Percentiles rank a stretch among this genome's conserved stretches.
Conservation (phyloP, 2,797 vertebrate genomes). For the Poeciliopsis presidionis region DNA sequence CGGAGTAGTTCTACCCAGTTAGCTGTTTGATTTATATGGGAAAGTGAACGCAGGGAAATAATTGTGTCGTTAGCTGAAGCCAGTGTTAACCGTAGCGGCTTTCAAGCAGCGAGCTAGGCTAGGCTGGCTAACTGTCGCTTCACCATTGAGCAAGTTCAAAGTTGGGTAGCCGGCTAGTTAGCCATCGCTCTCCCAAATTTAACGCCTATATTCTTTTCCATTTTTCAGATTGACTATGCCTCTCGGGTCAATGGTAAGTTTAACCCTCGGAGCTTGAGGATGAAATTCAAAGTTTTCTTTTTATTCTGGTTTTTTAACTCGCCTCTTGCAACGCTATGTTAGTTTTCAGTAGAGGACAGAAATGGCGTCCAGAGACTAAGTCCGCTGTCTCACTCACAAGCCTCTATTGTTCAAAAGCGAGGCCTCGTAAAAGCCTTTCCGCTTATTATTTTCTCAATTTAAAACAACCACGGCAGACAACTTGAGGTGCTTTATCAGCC, state of each 20-base stretch:
- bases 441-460: constrained; percentile 24
- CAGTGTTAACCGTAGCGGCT: constrained; percentile 38
- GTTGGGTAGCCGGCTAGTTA: constrained; percentile 79
- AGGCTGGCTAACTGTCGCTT: constrained; percentile 37
- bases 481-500: constrained; percentile 79
- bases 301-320: constrained; percentile 30
- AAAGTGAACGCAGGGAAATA: not conserved
- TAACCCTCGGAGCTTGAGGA: not conserved
- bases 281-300: not conserved
- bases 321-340: constrained; percentile 51
- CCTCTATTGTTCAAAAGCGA: constrained; percentile 98
- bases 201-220: constrained; percentile 58
- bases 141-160: constrained; percentile 79
- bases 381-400: constrained; percentile 95
- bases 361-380: constrained; percentile 99
- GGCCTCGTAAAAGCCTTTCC: constrained; percentile 77
- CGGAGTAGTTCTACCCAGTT: fast-evolving
- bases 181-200: constrained; percentile 49
- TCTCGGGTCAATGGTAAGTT: constrained; percentile 95
- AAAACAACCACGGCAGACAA: constrained; percentile 50
- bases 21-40: not conserved
- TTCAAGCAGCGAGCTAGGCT: constrained; percentile 28
- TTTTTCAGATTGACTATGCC: constrained; percentile 90
- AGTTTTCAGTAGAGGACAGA: constrained; percentile 84
- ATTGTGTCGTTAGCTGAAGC: constrained; percentile 40